Evolutionary conservation across 2,797 vertebrate species (phyloP), one percentile per base, ranked within the genome.

Genomic region (Falco berigora): DNA sequence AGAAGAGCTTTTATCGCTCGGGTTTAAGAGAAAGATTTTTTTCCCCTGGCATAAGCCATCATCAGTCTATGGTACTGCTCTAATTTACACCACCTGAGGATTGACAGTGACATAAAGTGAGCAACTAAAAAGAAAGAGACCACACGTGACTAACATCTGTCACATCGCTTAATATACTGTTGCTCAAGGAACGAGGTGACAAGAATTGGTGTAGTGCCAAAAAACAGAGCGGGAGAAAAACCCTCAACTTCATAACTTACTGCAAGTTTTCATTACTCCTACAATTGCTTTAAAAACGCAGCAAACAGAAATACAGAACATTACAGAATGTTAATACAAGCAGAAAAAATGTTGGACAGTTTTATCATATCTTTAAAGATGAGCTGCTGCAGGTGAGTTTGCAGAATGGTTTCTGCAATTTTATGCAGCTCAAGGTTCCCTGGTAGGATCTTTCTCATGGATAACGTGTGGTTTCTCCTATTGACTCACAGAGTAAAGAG

Each of bases 71-170:
- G 61, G 63, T 71, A 53, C 77, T 90, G 67, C 49, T 95, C 73
- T 84, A 94, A 96, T 97, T 96, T 95, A 86, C 24, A 92, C 71
- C 83, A 96, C 88, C 77, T 94, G 93, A 95, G 86, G 77, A 94
- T 5, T 94, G 47, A 44, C 96, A 94, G 61, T 96, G 87, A 78
- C 88, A 94, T 85, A 69, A 94, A 90, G 27, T 75, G 94, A 97
- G 52, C 44, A 85, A 44, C 61, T 82, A 59, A 86, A 94, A 95
- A 81, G 88, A 67, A 90, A 93, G 86, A 85, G 52, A 85, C 67
- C 42, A 58, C 83, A 94, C 11, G 24, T 97, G 90, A 96, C 88
- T 88, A 90, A 95, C 52, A 83, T 73, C 93, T 95, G 91, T 92
- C 77, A 84, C 67, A 87, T 79, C 0, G 0, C 66, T 94, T 94